These are phyloP conservation scores for Galerucella pusilla DNA, from an alignment of 2,888 invertebrate genomes.

Conservation along the genomic window DNA sequence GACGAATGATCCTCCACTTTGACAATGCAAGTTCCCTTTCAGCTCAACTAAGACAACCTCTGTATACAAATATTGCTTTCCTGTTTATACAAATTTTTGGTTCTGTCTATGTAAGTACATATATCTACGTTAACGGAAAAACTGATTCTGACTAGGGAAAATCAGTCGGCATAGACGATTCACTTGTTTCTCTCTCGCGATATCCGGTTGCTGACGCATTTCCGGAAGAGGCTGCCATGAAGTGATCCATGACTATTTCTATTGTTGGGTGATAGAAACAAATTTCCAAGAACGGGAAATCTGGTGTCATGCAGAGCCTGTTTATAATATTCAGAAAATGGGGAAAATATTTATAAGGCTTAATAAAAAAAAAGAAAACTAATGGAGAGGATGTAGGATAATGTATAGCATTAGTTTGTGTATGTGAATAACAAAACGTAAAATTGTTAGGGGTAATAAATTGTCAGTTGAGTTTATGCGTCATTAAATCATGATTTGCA, in stretches of 20 bases:
- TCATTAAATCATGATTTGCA: neutral
- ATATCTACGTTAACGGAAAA: constrained; percentile 14
- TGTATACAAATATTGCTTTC: neutral
- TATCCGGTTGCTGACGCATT: constrained; percentile 55
- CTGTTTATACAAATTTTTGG: neutral
- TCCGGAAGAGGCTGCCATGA: constrained; percentile 49
- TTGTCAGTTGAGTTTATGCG: neutral
- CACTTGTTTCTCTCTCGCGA: constrained; percentile 51
- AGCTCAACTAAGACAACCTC: too few relatives aligned
- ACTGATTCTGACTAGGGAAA: constrained; percentile 21
- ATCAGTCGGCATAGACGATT: constrained; percentile 34
- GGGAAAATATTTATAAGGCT: constrained; percentile 33
- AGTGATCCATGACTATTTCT: constrained; percentile 49
- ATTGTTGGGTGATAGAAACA: constrained; percentile 46
- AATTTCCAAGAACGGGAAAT: constrained; percentile 43
- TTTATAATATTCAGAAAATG: constrained; percentile 36
- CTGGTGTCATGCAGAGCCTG: constrained; percentile 21
- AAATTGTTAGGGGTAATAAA: neutral
- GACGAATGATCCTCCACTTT: too few relatives aligned
- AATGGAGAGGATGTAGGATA: constrained; percentile 17
- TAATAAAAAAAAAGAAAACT: constrained; percentile 15
- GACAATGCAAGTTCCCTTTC: too few relatives aligned
- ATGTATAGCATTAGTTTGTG: constrained; percentile 9
- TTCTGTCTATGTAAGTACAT: constrained; percentile 10
- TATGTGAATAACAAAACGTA: neutral